Base-by-base conservation (phyloP, 1,140 invertebrate genomes). In the Lanistes nyassanus region DNA sequence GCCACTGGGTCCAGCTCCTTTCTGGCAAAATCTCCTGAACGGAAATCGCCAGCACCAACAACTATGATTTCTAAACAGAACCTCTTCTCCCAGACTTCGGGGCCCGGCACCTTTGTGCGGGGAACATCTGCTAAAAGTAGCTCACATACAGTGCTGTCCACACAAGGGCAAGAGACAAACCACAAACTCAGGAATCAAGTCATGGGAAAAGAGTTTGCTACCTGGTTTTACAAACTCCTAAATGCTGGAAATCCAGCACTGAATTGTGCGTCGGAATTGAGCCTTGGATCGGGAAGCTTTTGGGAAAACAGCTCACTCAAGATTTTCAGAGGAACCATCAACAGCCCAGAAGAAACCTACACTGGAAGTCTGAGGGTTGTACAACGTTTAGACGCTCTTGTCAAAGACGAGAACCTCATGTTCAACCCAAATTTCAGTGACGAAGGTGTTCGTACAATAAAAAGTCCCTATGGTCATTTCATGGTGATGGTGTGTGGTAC, bases 161-260 rank as follows among this genome's bases (percentile, higher is more conserved):
- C n/a, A n/a, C n/a, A n/a, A n/a, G n/a, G n/a, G n/a, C n/a, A n/a
- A n/a, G n/a, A n/a, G n/a, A n/a, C n/a, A n/a, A n/a, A n/a, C n/a
- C 13, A 42, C n/a, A 55, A 26, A n/a, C 69, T 75, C 76, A 64
- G 77, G 83, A 62, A 85, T 58, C 85, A 91, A 76, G 42, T 83
- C 34, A 82, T 93, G 68, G 91, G 91, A 2, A 79, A 89, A 53
- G 87, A 91, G 74, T 93, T 93, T 85, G 79, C 86, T 0, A 81
- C 88, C 71, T 93, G 93, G 93, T 93, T 92, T 84, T 93, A 91
- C 78, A 77, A 87, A 5, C 88, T 91, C 76, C 85, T 92, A 34
- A 93, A 93, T 80, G 80, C 83, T 21, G 70, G 79, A 51, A 84
- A 88, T 67, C 85, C 85, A 23, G 34, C 67, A 7, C 6, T 0